A percentile compares a stretch with the other conserved stretches of the same genome.
Evolutionary conservation across 2,888 invertebrate genomes (phyloP).

Genomic region (Charanyca ferruginea): DNA sequence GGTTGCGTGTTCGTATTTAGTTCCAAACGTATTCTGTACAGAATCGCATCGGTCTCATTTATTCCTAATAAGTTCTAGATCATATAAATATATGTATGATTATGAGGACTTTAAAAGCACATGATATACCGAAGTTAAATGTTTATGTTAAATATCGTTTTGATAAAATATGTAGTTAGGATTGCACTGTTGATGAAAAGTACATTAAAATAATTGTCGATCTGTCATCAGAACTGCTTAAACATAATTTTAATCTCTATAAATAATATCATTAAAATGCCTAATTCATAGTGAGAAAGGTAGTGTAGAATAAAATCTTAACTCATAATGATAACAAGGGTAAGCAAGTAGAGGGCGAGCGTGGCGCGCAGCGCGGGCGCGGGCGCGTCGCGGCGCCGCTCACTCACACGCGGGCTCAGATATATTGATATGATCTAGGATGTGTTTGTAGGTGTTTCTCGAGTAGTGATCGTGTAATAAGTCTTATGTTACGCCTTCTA

Average conservation of each 20-base stretch:
- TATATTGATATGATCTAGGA: slow-evolving; percentile 91
- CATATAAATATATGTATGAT: slow-evolving; percentile 89
- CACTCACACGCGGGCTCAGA: slow-evolving; percentile 82
- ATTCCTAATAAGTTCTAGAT: slow-evolving; percentile 89
- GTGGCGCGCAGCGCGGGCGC: slow-evolving; percentile 59
- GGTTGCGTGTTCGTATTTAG: slow-evolving; percentile 59
- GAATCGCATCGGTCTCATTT: slow-evolving; percentile 76
- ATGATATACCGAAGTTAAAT: slow-evolving; percentile 66
- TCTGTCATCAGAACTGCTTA: slow-evolving; percentile 79
- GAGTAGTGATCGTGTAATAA: slow-evolving; percentile 90
- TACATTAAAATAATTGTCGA: slow-evolving; percentile 72
- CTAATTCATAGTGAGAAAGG: slow-evolving; percentile 89
- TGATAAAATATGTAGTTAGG: slow-evolving; percentile 67
- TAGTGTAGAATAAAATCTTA: slow-evolving; percentile 87
- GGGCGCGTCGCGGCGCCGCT: slow-evolving; percentile 69
- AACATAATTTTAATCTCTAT: slow-evolving; percentile 82
- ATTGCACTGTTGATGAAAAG: slow-evolving; percentile 73
- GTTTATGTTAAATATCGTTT: slow-evolving; percentile 70
- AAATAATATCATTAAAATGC: slow-evolving; percentile 85
- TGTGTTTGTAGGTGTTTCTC: slow-evolving; percentile 90
- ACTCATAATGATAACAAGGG: slow-evolving; percentile 79
- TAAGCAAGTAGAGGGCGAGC: slow-evolving; percentile 74
- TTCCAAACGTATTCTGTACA: slow-evolving; percentile 66
- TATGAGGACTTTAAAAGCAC: slow-evolving; percentile 70
- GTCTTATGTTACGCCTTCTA: slow-evolving; percentile 89